Evolutionary conservation across 1,140 invertebrate species (phyloP).

Genomic region (Paramacrobiotus metropolitanus): DNA sequence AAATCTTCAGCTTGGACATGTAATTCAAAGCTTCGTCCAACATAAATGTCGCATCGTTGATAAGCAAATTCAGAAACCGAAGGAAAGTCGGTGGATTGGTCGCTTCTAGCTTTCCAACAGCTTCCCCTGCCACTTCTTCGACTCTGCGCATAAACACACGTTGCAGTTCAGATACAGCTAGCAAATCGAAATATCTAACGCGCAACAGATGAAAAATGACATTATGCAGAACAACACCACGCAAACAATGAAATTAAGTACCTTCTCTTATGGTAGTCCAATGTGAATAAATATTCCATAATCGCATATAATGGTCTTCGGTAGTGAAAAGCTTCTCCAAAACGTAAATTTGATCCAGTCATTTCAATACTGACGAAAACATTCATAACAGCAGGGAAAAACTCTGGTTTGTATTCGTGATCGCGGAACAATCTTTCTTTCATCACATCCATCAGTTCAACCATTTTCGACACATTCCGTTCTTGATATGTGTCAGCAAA

Average conservation of each 20-base stretch:
- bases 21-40: constrained; percentile 68
- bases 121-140: constrained; percentile 47
- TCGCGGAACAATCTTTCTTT: constrained; percentile 49
- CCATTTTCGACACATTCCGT: too few relatives aligned
- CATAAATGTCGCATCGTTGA: constrained; percentile 84
- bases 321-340: constrained; percentile 94
- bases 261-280: not conserved
- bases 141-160: not conserved
- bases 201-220: too few relatives aligned
- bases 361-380: constrained; percentile 92
- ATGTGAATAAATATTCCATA: constrained; percentile 53
- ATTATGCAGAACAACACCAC: too few relatives aligned
- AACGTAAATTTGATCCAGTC: constrained; percentile 79
- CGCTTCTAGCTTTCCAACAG: constrained; percentile 65
- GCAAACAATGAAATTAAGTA: too few relatives aligned
- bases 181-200: too few relatives aligned
- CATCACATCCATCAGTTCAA: too few relatives aligned
- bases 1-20: constrained; percentile 50
- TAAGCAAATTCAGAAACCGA: constrained; percentile 73
- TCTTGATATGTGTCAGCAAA: too few relatives aligned
- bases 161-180: too few relatives aligned
- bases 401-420: constrained; percentile 30
- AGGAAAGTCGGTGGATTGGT: constrained; percentile 70
- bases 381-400: constrained; percentile 48
- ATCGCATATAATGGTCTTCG: constrained; percentile 69